These are phyloP conservation scores for Mactromeris polynyma DNA, from an alignment of 2,888 invertebrate genomes.

Conservation along the genomic window DNA sequence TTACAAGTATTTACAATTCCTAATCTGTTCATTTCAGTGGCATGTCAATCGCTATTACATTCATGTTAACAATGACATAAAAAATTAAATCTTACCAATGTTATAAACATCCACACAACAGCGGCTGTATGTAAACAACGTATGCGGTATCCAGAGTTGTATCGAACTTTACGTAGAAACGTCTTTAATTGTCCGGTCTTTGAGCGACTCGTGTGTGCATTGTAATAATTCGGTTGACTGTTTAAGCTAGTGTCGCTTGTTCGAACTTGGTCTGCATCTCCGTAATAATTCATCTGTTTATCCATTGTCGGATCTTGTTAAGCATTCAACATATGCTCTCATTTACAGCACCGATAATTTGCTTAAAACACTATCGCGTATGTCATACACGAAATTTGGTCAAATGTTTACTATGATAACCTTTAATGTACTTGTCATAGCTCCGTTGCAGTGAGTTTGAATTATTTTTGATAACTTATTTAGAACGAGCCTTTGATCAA, in stretches of 20 bases:
- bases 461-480: no score
- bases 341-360: no score
- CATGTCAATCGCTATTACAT: background rate
- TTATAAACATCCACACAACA: conserved; percentile 62
- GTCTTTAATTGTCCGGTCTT: background rate
- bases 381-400: no score
- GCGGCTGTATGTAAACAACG: conserved; percentile 52
- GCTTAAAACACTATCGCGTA: no score
- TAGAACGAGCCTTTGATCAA: no score
- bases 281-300: background rate
- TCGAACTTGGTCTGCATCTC: background rate
- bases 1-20: background rate
- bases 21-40: background rate
- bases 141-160: conserved; percentile 35
- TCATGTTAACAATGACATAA: background rate
- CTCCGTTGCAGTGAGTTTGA: no score
- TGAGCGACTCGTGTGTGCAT: background rate
- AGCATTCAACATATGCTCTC: no score
- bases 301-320: background rate
- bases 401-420: no score
- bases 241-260: background rate
- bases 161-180: background rate
- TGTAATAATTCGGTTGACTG: background rate
- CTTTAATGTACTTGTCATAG: no score
- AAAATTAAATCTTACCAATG: conserved; percentile 41